Evolutionary conservation across 1,140 invertebrate species (phyloP).

Genomic region (Thrips palmi): DNA sequence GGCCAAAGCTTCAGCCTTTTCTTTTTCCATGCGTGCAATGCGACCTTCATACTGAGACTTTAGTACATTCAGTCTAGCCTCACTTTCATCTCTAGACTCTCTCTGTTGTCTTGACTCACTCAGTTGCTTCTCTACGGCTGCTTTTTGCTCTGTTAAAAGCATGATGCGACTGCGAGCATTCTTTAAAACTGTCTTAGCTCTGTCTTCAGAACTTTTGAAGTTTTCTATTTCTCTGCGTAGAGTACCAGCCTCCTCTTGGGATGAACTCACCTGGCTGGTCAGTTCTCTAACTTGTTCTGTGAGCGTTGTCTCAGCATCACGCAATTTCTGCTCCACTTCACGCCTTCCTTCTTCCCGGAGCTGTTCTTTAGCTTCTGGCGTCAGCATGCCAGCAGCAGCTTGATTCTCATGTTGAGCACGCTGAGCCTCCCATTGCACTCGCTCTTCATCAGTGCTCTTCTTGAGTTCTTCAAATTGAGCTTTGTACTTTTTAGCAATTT

Average conservation of each 20-base stretch:
- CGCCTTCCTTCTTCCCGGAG: constrained; percentile 29
- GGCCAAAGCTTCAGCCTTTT: constrained; percentile 44
- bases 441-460: constrained; percentile 42
- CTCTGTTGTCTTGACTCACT: constrained; percentile 28
- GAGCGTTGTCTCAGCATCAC: constrained; percentile 24
- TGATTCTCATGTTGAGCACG: constrained; percentile 16
- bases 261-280: constrained; percentile 31
- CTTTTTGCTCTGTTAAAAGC: constrained; percentile 44
- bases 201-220: constrained; percentile 44
- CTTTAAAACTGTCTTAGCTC: constrained; percentile 51
- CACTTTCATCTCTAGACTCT: constrained; percentile 32
- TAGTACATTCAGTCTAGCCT: constrained; percentile 34
- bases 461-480: constrained; percentile 57
- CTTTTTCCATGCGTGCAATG: constrained; percentile 52
- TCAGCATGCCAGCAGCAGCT: constrained; percentile 23
- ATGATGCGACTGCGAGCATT: constrained; percentile 50
- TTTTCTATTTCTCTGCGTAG: constrained; percentile 49
- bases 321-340: constrained; percentile 24
- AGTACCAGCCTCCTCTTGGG: constrained; percentile 41
- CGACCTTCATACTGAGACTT: constrained; percentile 54
- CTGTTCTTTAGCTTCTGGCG: constrained; percentile 23
- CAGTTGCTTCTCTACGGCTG: constrained; percentile 34
- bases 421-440: constrained; percentile 23
- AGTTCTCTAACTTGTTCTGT: constrained; percentile 38
- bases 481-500: constrained; percentile 86